Percentiles rank a stretch among this genome's conserved stretches.
Evolutionary conservation across 2,888 invertebrate species (phyloP).

Genomic region (Polylopha cassiicola): DNA sequence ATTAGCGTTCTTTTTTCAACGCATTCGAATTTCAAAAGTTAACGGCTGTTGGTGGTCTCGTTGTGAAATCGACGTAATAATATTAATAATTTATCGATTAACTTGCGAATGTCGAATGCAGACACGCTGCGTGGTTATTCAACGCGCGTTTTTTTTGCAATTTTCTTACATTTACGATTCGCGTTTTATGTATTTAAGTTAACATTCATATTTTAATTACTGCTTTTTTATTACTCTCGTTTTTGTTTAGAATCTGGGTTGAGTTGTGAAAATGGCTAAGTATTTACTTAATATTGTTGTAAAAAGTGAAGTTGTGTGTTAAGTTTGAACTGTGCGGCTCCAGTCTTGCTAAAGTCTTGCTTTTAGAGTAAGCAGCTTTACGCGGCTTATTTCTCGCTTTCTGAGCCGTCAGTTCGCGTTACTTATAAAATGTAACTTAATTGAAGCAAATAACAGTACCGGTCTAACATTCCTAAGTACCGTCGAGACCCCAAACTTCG

Average conservation of each 20-base stretch:
- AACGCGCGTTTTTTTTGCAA: too few species aligned
- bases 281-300: conserved; percentile 1
- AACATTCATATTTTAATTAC: too few species aligned
- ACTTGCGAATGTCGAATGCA: conserved; percentile 11
- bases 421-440: not conserved
- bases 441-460: not conserved
- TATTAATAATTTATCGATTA: conserved; percentile 18
- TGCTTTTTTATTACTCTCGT: too few species aligned
- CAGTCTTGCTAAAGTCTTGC: conserved; percentile 35
- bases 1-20: conserved; percentile 56
- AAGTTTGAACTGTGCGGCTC: too few species aligned
- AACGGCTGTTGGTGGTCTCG: conserved; percentile 51
- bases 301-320: too few species aligned
- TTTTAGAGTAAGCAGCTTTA: conserved; percentile 67
- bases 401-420: conserved; percentile 26
- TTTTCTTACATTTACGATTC: too few species aligned
- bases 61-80: conserved; percentile 24
- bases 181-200: too few species aligned
- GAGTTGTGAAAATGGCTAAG: too few species aligned
- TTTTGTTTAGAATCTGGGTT: too few species aligned
- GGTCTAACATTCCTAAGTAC: too few species aligned
- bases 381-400: conserved; percentile 30
- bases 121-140: conserved; percentile 7
- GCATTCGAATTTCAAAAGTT: conserved; percentile 54
- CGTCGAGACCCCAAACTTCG: too few species aligned